A percentile compares a stretch with the other conserved stretches of the same genome.
Evolutionary conservation across 2,797 vertebrate species (phyloP).

Genomic region (Sarcoramphus papa): DNA sequence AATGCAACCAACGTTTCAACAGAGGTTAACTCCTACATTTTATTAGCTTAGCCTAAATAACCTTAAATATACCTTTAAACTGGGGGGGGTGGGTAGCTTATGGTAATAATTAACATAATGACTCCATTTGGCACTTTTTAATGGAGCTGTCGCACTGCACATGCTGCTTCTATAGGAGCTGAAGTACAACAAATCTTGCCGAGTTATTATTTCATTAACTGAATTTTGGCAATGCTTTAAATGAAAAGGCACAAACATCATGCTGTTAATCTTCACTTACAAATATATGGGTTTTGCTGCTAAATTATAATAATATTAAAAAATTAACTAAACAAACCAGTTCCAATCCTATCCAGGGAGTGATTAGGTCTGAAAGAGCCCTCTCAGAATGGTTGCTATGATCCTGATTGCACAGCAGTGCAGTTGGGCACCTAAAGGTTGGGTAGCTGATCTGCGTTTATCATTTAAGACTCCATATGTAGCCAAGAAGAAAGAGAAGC

Average conservation of each 20-base stretch:
- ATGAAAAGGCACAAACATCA: neutral
- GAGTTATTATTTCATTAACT: neutral
- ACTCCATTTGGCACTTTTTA: neutral
- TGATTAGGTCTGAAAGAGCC: neutral
- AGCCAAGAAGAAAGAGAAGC: neutral
- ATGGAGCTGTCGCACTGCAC: neutral
- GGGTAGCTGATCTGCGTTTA: neutral
- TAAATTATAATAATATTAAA: neutral
- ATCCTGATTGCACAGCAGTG: neutral
- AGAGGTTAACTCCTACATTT: neutral
- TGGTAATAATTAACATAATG: neutral
- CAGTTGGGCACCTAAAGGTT: neutral
- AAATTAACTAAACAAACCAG: neutral
- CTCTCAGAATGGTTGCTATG: neutral
- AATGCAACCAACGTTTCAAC: neutral
- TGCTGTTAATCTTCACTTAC: neutral
- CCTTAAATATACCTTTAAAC: neutral
- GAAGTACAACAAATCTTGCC: neutral
- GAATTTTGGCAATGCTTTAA: neutral
- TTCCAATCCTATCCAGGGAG: neutral
- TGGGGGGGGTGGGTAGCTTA: neutral
- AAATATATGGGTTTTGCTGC: neutral
- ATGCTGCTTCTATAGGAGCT: neutral
- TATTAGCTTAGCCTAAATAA: neutral
- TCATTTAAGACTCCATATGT: neutral